Conservation (phyloP, 1,140 invertebrate genomes). For the Euglossa dilemma region DNA sequence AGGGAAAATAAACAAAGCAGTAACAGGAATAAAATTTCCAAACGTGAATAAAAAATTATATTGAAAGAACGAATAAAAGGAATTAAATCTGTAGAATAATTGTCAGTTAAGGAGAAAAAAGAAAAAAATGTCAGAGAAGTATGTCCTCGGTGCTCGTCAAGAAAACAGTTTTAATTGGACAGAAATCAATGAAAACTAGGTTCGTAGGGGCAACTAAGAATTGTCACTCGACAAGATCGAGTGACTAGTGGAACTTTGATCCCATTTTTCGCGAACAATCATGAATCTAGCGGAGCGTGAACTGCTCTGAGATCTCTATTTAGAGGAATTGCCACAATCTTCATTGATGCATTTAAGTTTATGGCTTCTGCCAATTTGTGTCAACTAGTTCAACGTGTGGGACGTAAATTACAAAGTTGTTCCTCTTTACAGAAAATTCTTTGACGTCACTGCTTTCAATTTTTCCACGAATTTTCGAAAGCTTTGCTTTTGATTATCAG, state of each 20-base stretch:
- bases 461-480: not conserved
- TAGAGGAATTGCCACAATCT: conserved; percentile 5
- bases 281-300: not conserved
- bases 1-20: no score
- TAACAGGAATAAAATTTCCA: no score
- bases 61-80: no score
- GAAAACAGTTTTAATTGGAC: no score
- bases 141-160: no score
- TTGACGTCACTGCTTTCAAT: not conserved
- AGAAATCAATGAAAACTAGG: no score
- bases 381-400: conserved; percentile 11
- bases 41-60: no score
- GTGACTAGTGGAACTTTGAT: not conserved
- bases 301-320: not conserved
- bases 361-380: conserved; percentile 31
- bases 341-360: conserved; percentile 29
- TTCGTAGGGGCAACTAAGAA: no score
- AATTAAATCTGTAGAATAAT: no score
- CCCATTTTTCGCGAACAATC: not conserved
- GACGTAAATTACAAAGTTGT: conserved; percentile 27
- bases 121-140: no score
- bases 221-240: not conserved
- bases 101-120: no score
- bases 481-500: not conserved
- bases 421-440: not conserved